Conservation (phyloP, 2,113 vertebrate genomes). For the Zosterops borbonicus region DNA sequence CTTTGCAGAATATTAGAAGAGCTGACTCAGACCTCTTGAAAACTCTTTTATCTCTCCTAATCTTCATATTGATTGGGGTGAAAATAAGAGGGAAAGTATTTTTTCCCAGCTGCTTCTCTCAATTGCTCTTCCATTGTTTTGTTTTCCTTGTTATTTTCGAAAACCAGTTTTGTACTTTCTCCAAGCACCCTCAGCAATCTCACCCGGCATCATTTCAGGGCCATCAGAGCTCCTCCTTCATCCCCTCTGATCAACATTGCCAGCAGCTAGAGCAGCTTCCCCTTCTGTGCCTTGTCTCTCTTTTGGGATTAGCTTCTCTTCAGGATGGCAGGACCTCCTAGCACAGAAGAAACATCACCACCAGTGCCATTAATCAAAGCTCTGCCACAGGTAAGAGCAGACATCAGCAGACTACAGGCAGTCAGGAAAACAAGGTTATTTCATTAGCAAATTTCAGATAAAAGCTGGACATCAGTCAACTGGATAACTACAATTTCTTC, state of each 20-base stretch:
- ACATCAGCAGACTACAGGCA: not conserved
- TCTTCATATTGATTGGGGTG: not conserved
- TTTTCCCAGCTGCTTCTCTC: not conserved
- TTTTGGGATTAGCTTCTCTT: not conserved
- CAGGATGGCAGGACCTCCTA: not conserved
- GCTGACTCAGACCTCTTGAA: not conserved
- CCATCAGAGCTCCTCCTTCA: not conserved
- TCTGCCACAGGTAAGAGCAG: not conserved
- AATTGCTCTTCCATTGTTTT: not conserved
- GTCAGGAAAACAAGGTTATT: not conserved
- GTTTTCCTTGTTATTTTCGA: not conserved
- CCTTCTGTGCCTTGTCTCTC: not conserved
- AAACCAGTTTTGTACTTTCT: not conserved
- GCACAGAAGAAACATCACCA: not conserved
- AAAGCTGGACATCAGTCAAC: not conserved
- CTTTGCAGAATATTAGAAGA: not conserved
- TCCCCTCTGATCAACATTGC: not conserved
- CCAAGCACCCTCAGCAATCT: not conserved
- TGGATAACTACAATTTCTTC: not conserved
- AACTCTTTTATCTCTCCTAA: not conserved
- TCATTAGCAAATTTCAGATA: not conserved
- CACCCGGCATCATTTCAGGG: not conserved
- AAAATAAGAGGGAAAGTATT: not conserved
- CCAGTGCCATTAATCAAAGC: not conserved
- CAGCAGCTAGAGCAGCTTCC: not conserved